Evolutionary conservation across 1,140 invertebrate genomes (phyloP).

Genomic region (Hycleus cichorii): DNA sequence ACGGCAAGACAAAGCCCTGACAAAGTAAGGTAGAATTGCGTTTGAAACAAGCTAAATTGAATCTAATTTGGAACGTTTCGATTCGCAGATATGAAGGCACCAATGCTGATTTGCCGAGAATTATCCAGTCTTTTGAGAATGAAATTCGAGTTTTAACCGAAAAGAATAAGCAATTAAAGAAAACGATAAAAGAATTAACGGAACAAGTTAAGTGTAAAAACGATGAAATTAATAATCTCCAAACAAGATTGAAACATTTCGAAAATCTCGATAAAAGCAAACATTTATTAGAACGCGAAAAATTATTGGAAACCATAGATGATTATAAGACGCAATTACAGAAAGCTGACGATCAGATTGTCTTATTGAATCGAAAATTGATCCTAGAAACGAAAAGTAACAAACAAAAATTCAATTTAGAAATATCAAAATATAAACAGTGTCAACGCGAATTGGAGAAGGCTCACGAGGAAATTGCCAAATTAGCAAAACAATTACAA

Average conservation of each 20-base stretch:
- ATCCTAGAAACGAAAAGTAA: slow-evolving; percentile 63
- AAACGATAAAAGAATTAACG: slow-evolving; percentile 51
- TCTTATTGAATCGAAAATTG: slow-evolving; percentile 57
- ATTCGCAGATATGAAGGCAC: slow-evolving; percentile 56
- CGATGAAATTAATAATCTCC: slow-evolving; percentile 52
- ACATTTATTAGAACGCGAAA: slow-evolving; percentile 64
- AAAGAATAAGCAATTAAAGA: slow-evolving; percentile 59
- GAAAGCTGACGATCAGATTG: slow-evolving; percentile 62
- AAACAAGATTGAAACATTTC: slow-evolving; percentile 61
- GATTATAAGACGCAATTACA: slow-evolving; percentile 55
- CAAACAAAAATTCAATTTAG: slow-evolving; percentile 58
- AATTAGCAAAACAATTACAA: slow-evolving; percentile 43
- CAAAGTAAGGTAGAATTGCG: slow-evolving; percentile 41
- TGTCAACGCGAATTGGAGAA: slow-evolving; percentile 59
- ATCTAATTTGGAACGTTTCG: background rate
- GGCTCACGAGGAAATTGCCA: slow-evolving; percentile 52
- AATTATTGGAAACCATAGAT: slow-evolving; percentile 55
- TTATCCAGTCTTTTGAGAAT: slow-evolving; percentile 65
- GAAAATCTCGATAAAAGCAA: slow-evolving; percentile 50
- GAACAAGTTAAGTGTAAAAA: slow-evolving; percentile 60
- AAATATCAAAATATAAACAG: slow-evolving; percentile 62
- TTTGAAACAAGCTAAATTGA: background rate
- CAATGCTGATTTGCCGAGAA: slow-evolving; percentile 64
- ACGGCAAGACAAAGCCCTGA: slow-evolving; percentile 64
- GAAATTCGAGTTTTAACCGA: slow-evolving; percentile 64